These are phyloP conservation scores for Nothocercus julius DNA, from an alignment of 2,113 vertebrate species.

Conservation along the genomic window DNA sequence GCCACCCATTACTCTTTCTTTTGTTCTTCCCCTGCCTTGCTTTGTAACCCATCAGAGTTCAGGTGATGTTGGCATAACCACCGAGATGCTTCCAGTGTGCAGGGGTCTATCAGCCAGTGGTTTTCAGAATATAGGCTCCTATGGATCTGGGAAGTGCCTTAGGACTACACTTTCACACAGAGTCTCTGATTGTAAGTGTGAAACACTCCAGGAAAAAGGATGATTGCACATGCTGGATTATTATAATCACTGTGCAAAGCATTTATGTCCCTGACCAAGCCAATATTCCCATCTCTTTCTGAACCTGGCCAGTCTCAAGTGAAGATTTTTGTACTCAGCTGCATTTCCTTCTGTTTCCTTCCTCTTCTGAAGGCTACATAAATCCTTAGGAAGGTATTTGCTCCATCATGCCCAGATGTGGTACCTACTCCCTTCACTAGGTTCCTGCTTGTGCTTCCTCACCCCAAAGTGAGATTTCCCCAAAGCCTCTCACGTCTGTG, in stretches of 20 bases:
- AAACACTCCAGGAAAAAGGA: background rate
- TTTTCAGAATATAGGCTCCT: background rate
- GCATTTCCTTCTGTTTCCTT: background rate
- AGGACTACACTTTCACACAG: background rate
- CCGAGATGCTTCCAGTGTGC: background rate
- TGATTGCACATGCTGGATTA: slow-evolving; percentile 8
- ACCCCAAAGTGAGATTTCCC: background rate
- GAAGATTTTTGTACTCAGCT: background rate
- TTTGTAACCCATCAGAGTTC: background rate
- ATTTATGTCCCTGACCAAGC: slow-evolving; percentile 1
- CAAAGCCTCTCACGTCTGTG: background rate
- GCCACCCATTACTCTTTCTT: background rate
- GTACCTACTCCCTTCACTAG: background rate
- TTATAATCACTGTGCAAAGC: background rate
- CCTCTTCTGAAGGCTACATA: background rate
- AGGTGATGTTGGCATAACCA: background rate
- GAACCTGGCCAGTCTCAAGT: background rate
- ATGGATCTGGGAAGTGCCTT: background rate
- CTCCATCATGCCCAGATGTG: background rate
- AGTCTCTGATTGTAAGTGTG: background rate
- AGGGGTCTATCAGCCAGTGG: background rate
- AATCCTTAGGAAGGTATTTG: background rate
- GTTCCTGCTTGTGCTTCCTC: background rate
- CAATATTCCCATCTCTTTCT: background rate
- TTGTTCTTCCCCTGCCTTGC: background rate